Evolutionary conservation across 2,888 invertebrate genomes (phyloP).

Genomic region (Cyaniris semiargus): DNA sequence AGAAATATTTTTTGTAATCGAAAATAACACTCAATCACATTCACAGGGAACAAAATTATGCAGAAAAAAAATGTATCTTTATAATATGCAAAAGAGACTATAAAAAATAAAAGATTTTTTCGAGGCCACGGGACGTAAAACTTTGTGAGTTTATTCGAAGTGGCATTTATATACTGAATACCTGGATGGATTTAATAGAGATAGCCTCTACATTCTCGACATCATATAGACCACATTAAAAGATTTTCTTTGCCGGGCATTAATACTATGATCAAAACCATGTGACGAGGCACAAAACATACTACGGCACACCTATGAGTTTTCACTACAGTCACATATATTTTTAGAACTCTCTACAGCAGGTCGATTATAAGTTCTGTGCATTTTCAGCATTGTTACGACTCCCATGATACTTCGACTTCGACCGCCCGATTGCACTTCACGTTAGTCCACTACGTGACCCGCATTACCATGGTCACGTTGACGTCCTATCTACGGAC

Average conservation of each 20-base stretch:
- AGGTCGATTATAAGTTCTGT: constrained; percentile 7
- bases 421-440: constrained; percentile 17
- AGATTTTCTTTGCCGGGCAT: not conserved
- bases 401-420: constrained; percentile 22
- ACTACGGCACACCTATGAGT: not conserved
- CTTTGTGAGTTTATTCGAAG: too few species aligned
- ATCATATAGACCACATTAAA: too few species aligned
- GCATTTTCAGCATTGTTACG: constrained; percentile 19
- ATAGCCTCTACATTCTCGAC: too few species aligned
- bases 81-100: too few species aligned
- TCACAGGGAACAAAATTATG: too few species aligned
- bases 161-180: too few species aligned
- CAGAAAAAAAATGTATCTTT: too few species aligned
- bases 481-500: not conserved
- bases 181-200: too few species aligned
- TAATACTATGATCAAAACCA: not conserved
- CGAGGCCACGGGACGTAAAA: too few species aligned
- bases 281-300: not conserved
- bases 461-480: not conserved
- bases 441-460: constrained; percentile 23
- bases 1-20: too few species aligned
- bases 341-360: not conserved
- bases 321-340: not conserved
- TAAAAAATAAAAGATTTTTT: too few species aligned
- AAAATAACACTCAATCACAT: too few species aligned